These are phyloP conservation scores for Parasteatoda lunata DNA, from an alignment of 2,888 invertebrate genomes.

Conservation along the genomic window DNA sequence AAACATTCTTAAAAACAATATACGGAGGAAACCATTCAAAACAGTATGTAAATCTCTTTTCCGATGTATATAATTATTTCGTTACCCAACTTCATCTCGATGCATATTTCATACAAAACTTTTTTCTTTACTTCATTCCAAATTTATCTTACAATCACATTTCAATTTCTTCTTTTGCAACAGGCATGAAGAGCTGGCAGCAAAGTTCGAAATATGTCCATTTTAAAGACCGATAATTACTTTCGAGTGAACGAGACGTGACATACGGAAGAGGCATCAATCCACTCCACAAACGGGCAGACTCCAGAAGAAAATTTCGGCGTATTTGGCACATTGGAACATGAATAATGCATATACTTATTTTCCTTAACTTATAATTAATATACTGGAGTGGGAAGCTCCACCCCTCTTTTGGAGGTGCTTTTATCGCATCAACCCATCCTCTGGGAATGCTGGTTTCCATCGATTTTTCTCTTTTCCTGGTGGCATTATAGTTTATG, in stretches of 20 bases:
- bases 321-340: background rate
- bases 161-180: too few relatives aligned
- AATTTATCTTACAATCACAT: too few relatives aligned
- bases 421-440: background rate
- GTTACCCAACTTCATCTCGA: too few relatives aligned
- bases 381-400: background rate
- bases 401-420: background rate
- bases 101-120: too few relatives aligned
- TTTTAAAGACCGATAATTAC: too few relatives aligned
- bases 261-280: background rate
- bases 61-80: too few relatives aligned
- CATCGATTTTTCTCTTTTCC: background rate
- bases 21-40: too few relatives aligned
- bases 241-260: background rate
- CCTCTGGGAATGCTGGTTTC: background rate
- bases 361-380: constrained; percentile 3
- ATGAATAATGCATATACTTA: background rate
- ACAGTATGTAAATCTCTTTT: too few relatives aligned
- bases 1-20: too few relatives aligned
- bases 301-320: background rate
- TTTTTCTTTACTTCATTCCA: too few relatives aligned
- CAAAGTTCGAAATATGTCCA: too few relatives aligned
- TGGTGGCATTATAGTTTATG: constrained; percentile 2
- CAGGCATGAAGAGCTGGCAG: too few relatives aligned
- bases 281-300: background rate